These are phyloP conservation scores for Atrichornis clamosus DNA, from an alignment of 2,113 vertebrate genomes.

Conservation along the genomic window DNA sequence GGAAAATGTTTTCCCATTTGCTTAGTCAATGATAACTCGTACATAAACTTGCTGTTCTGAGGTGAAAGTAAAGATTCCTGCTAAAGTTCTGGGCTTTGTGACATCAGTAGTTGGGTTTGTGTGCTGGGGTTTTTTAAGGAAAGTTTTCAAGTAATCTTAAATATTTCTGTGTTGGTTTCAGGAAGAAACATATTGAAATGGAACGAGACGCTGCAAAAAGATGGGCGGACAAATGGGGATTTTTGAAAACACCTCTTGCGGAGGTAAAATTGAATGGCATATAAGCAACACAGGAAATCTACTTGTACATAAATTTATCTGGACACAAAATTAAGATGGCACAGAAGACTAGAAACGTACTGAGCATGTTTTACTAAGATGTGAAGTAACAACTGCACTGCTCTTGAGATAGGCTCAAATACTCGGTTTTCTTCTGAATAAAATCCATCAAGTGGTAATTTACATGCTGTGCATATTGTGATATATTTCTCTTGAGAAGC, in stretches of 20 bases:
- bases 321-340: neutral
- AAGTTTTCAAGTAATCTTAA: neutral
- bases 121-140: rapidly evolving
- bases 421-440: neutral
- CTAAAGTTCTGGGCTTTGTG: neutral
- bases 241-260: conserved; percentile 53
- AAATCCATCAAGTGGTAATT: neutral
- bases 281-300: neutral
- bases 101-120: rapidly evolving
- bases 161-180: conserved; percentile 12
- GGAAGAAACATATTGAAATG: conserved; percentile 59
- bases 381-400: neutral
- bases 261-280: conserved; percentile 66
- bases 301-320: neutral
- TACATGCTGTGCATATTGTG: conserved; percentile 1
- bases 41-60: neutral
- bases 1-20: neutral
- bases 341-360: neutral
- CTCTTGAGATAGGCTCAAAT: neutral
- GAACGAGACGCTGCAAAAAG: conserved; percentile 58
- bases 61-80: neutral
- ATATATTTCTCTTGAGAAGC: conserved; percentile 21
- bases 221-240: conserved; percentile 77
- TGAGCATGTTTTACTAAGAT: neutral
- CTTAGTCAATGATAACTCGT: neutral